These are phyloP conservation scores for Delichon dasypus DNA, from an alignment of 2,797 vertebrate genomes.

Conservation along the genomic window DNA sequence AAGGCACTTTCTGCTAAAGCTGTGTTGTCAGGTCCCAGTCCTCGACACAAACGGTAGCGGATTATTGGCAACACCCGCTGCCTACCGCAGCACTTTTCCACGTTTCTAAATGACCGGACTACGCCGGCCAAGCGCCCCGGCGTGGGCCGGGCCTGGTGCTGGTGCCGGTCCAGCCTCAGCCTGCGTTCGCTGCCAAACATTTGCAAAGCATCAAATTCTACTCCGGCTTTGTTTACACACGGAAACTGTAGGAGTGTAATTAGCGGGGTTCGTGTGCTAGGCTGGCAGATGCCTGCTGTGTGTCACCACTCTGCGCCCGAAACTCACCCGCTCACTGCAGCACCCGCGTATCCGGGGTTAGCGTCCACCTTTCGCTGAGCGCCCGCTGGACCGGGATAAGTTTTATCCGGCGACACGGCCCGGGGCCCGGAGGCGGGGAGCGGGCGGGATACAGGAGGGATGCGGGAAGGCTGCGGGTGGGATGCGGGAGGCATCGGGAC, in stretches of 20 bases:
- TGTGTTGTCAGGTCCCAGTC: accelerated
- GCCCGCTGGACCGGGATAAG: background rate
- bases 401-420: background rate
- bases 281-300: background rate
- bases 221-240: background rate
- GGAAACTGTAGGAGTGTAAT: background rate
- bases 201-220: background rate
- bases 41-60: accelerated
- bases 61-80: accelerated
- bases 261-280: background rate
- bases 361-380: background rate
- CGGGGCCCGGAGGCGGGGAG: background rate
- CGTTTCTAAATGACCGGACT: accelerated
- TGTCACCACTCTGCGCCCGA: background rate
- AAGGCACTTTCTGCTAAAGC: background rate
- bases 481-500: no score
- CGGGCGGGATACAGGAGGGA: background rate
- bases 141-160: background rate
- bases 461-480: accelerated
- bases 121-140: background rate
- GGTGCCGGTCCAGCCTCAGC: background rate
- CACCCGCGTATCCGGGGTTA: background rate
- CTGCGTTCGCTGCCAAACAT: background rate
- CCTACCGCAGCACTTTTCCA: background rate
- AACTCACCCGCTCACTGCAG: background rate